These are phyloP conservation scores for Nebria ingens DNA, from an alignment of 1,140 invertebrate genomes.

Conservation along the genomic window DNA sequence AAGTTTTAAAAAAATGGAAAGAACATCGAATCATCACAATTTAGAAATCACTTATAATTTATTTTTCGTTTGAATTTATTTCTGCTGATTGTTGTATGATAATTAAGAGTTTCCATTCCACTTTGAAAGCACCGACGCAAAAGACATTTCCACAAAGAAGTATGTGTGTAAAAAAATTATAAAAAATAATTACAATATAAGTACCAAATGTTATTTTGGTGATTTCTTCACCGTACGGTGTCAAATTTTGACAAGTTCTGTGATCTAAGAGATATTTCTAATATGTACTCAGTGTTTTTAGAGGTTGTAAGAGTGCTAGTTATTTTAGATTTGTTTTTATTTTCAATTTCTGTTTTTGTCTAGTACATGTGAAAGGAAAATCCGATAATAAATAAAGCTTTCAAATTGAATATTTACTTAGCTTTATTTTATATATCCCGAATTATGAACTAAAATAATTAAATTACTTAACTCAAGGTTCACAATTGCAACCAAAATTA, in stretches of 20 bases:
- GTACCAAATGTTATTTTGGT: neutral
- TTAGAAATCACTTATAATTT: no score
- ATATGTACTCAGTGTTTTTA: slow-evolving; percentile 4
- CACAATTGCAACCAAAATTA: no score
- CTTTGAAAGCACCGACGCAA: neutral
- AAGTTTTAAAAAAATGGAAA: no score
- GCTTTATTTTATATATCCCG: no score
- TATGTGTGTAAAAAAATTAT: neutral
- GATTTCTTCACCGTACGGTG: neutral
- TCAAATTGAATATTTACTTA: slow-evolving; percentile 2
- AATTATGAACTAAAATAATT: no score
- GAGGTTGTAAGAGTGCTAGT: neutral
- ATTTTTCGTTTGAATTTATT: no score
- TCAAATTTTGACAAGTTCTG: slow-evolving; percentile 6
- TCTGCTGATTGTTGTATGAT: no score
- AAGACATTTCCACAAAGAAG: neutral
- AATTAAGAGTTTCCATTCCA: slow-evolving; percentile 3
- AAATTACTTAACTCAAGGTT: no score
- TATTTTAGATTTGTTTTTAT: neutral
- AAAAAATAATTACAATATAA: no score
- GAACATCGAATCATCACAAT: no score
- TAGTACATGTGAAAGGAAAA: slow-evolving; percentile 6
- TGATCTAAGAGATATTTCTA: slow-evolving; percentile 9
- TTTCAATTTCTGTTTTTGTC: no score
- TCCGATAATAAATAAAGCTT: slow-evolving; percentile 6